Evolutionary conservation across 1,140 invertebrate species (phyloP).

Genomic region (Nasonia giraulti): DNA sequence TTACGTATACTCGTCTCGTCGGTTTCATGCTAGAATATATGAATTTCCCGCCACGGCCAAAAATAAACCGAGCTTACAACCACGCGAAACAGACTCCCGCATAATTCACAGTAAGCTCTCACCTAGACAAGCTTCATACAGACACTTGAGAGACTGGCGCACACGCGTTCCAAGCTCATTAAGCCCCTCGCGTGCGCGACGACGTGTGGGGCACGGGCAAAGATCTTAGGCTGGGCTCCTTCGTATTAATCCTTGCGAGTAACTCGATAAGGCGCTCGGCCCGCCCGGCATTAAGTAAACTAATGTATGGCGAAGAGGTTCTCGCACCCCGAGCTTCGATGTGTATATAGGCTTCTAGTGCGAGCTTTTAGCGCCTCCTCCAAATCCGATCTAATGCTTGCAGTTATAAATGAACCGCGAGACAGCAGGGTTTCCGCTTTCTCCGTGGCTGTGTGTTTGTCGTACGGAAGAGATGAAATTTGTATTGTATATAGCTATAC

Average conservation of each 20-base stretch:
- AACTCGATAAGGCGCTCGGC: conserved; percentile 50
- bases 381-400: conserved; percentile 23
- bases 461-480: conserved; percentile 3
- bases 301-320: conserved; percentile 55
- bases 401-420: conserved; percentile 28
- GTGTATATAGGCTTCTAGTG: neutral
- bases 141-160: neutral
- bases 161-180: conserved; percentile 22
- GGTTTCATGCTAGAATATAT: too few relatives aligned
- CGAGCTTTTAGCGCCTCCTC: conserved; percentile 45
- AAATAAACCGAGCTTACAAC: neutral
- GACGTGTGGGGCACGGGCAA: conserved; percentile 43
- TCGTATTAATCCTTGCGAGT: conserved; percentile 41
- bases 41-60: neutral
- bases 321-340: conserved; percentile 15
- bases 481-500: neutral
- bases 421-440: conserved; percentile 33
- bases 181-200: conserved; percentile 5
- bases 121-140: neutral
- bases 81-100: neutral
- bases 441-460: neutral
- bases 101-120: neutral
- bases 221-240: conserved; percentile 28
- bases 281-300: conserved; percentile 54
- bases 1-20: too few relatives aligned